A percentile compares a stretch with the other conserved stretches of the same genome.
These are phyloP conservation scores for Chlorospingus flavigularis DNA, from an alignment of 2,797 vertebrate species.

Conservation along the genomic window DNA sequence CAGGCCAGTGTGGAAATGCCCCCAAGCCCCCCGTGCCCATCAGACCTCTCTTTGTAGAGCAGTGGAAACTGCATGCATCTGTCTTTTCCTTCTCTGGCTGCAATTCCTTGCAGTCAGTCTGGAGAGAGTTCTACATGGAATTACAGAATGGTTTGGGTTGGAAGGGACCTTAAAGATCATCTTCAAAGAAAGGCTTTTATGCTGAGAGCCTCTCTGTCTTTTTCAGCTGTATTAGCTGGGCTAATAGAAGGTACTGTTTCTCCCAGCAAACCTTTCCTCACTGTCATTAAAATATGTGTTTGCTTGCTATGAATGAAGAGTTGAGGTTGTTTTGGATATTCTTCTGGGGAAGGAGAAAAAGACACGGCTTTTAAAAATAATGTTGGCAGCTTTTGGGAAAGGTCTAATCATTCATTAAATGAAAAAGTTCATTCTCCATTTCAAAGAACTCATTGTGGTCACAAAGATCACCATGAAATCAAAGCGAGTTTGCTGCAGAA, in stretches of 20 bases:
- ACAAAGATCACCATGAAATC: slow-evolving; percentile 45
- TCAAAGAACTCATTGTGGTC: slow-evolving; percentile 50
- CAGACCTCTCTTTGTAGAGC: neutral
- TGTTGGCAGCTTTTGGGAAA: neutral
- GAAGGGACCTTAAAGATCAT: neutral
- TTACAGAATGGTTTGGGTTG: neutral
- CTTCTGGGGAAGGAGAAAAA: neutral
- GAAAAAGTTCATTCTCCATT: slow-evolving; percentile 58
- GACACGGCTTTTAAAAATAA: neutral
- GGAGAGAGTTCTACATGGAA: neutral
- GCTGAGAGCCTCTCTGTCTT: neutral
- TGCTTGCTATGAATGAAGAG: neutral
- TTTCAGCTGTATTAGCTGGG: neutral
- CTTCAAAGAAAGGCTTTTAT: neutral
- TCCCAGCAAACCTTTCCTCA: neutral
- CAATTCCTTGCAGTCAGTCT: neutral
- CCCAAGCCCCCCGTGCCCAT: neutral
- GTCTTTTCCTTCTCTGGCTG: neutral
- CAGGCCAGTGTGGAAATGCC: neutral
- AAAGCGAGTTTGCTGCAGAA: slow-evolving; percentile 39
- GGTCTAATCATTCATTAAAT: slow-evolving; percentile 12
- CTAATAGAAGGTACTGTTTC: neutral
- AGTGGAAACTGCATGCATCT: neutral
- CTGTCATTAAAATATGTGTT: neutral
- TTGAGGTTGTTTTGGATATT: neutral